Percentiles rank a stretch among this genome's conserved stretches.
Evolutionary conservation across 2,888 invertebrate genomes (phyloP).

Genomic region (Empis stercorea): DNA sequence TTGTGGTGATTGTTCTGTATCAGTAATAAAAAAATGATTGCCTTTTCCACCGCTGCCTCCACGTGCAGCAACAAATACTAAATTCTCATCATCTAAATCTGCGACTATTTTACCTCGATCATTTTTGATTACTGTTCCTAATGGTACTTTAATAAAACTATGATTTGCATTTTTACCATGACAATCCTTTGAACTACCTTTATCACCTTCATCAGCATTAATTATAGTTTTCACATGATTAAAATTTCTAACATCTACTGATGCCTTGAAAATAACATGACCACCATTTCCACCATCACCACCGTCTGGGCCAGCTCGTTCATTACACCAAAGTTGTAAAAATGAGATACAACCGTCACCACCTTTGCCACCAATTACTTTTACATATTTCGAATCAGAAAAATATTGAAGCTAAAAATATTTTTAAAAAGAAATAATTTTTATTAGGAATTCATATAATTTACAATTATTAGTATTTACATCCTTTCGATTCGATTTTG

Average conservation of each 20-base stretch:
- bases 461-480: conserved; percentile 20
- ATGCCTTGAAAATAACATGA: conserved; percentile 75
- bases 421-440: background rate
- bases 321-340: conserved; percentile 66
- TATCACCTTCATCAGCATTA: conserved; percentile 55
- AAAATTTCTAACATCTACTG: conserved; percentile 54
- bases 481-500: conserved; percentile 35
- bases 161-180: conserved; percentile 71
- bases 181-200: conserved; percentile 62
- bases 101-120: conserved; percentile 44
- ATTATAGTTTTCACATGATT: conserved; percentile 47
- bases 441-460: background rate
- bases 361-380: conserved; percentile 71
- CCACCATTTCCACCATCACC: conserved; percentile 96
- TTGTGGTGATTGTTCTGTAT: conserved; percentile 64
- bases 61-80: conserved; percentile 83
- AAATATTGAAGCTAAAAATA: conserved; percentile 45
- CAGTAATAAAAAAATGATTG: conserved; percentile 79
- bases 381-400: conserved; percentile 55
- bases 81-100: conserved; percentile 51
- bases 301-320: conserved; percentile 81
- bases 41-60: conserved; percentile 96
- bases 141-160: conserved; percentile 58
- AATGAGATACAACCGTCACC: conserved; percentile 90
- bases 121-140: conserved; percentile 63